phyloP scores from a whole-genome alignment of 2,888 invertebrate genomes.

The Atethmia centrago region DNA sequence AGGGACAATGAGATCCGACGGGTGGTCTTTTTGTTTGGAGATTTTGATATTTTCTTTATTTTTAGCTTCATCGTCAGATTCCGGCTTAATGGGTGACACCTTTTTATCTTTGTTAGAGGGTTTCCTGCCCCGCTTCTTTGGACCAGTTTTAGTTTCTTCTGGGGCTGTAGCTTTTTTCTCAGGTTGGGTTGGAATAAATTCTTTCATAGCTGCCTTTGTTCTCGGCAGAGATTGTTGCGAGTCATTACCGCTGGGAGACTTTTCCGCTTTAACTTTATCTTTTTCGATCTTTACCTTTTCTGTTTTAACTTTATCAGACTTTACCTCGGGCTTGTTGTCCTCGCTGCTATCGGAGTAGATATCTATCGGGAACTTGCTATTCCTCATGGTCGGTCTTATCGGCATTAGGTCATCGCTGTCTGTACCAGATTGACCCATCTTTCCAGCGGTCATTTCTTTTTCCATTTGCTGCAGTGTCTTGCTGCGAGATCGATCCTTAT shows the following conservation, averaged over 20 bases:
- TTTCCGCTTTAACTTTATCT: slow-evolving; percentile 89
- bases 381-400: slow-evolving; percentile 88
- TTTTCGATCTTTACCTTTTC: slow-evolving; percentile 86
- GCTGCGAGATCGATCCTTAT: slow-evolving; percentile 86
- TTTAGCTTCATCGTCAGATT: slow-evolving; percentile 86
- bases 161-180: slow-evolving; percentile 76
- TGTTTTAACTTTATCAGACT: slow-evolving; percentile 82
- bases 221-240: slow-evolving; percentile 93
- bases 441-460: slow-evolving; percentile 92
- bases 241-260: slow-evolving; percentile 92
- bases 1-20: slow-evolving; percentile 96
- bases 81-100: slow-evolving; percentile 71
- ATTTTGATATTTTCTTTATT: slow-evolving; percentile 88
- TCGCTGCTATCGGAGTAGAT: slow-evolving; percentile 97
- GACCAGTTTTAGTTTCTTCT: slow-evolving; percentile 81
- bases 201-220: slow-evolving; percentile 96
- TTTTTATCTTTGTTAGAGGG: slow-evolving; percentile 87
- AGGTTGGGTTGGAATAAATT: slow-evolving; percentile 92
- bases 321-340: slow-evolving; percentile 75
- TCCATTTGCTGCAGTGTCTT: slow-evolving; percentile 93
- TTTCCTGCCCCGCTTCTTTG: slow-evolving; percentile 86
- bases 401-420: slow-evolving; percentile 95
- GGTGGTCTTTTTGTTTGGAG: slow-evolving; percentile 89
- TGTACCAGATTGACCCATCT: slow-evolving; percentile 90
- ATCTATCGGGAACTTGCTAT: slow-evolving; percentile 91